Evolutionary conservation across 2,888 invertebrate genomes (phyloP).

Genomic region (Leucophenga montana): DNA sequence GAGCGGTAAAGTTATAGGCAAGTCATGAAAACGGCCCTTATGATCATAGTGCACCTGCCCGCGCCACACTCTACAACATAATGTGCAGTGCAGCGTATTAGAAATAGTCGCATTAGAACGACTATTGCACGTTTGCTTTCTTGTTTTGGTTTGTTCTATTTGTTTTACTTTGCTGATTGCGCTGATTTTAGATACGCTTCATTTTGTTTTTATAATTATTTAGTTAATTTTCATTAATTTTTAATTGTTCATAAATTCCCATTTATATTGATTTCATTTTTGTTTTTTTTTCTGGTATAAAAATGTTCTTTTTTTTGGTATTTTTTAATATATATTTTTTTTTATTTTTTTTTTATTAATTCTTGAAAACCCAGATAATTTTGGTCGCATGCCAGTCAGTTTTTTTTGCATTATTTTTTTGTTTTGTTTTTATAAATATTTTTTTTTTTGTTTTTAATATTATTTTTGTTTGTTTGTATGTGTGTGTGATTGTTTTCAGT

Average conservation of each 20-base stretch:
- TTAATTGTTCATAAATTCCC: constrained; percentile 68
- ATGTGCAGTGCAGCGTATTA: constrained; percentile 31
- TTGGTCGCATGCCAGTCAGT: constrained; percentile 73
- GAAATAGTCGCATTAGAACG: constrained; percentile 30
- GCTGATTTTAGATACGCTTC: constrained; percentile 44
- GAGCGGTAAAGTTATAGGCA: no score
- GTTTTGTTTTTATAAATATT: background rate
- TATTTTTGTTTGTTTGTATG: constrained; percentile 1
- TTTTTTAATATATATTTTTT: constrained; percentile 41
- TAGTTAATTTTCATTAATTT: constrained; percentile 40
- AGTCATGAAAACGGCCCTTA: no score
- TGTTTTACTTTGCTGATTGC: constrained; percentile 40
- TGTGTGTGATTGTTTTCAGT: constrained; percentile 1
- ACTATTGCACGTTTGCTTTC: constrained; percentile 24
- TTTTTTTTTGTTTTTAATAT: background rate
- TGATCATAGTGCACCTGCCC: no score
- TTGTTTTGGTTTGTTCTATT: constrained; percentile 48
- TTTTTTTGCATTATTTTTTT: constrained; percentile 45
- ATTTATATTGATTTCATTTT: constrained; percentile 51
- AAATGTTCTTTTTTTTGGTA: constrained; percentile 52
- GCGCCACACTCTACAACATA: background rate
- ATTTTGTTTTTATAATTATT: constrained; percentile 45
- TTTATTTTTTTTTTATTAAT: constrained; percentile 50
- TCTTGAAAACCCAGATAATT: constrained; percentile 73
- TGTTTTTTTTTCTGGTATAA: constrained; percentile 46